Conservation (phyloP, 2,797 vertebrate species). For the Anniella stebbinsi region DNA sequence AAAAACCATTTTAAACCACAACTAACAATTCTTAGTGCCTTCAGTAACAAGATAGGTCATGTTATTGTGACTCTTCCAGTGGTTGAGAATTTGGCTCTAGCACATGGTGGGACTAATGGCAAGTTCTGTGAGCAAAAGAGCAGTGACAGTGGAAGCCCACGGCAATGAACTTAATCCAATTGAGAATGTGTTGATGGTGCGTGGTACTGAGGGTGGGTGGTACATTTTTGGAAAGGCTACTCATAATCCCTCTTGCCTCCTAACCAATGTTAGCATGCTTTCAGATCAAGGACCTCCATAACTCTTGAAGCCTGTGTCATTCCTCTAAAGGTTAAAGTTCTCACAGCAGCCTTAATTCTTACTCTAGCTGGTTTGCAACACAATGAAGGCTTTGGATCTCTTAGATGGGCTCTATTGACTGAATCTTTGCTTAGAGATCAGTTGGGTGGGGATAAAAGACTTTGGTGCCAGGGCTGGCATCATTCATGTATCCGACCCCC, state of each 20-base stretch:
- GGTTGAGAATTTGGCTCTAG: neutral
- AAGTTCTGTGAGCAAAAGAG: neutral
- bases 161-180: neutral
- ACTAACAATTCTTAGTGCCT: neutral
- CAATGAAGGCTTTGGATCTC: conserved; percentile 34
- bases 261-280: neutral
- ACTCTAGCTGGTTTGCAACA: conserved; percentile 2
- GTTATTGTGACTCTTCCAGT: accelerated
- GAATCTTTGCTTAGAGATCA: neutral
- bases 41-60: neutral
- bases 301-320: neutral
- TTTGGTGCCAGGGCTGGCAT: conserved; percentile 34
- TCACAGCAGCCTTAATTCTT: conserved; percentile 20
- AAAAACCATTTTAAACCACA: neutral
- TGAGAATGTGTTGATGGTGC: too few species aligned
- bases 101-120: neutral
- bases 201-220: neutral
- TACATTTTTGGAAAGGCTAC: neutral
- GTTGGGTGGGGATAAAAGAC: conserved; percentile 22
- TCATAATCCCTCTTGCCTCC: neutral
- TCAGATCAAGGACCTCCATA: conserved; percentile 5
- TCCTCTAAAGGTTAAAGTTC: conserved; percentile 4
- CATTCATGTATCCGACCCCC: conserved; percentile 29
- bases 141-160: neutral
- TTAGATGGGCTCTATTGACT: conserved; percentile 11